Conservation (phyloP, 2,888 invertebrate species). For the Drosophila meridionalis region DNA sequence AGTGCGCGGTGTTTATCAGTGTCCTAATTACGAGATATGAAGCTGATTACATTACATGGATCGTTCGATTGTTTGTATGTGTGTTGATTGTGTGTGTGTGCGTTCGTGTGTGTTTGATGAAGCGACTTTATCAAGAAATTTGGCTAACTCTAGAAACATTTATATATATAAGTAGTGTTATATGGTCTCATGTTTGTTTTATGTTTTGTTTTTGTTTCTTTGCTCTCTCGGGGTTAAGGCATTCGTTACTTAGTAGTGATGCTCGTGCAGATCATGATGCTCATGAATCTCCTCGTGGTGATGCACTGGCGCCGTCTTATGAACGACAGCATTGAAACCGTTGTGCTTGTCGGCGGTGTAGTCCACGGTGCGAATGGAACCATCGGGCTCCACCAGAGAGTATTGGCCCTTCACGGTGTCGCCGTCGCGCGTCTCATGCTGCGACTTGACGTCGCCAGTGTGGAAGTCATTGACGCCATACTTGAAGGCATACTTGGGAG, state of each 20-base stretch:
- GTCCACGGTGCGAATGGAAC: constrained; percentile 88
- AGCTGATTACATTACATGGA: constrained; percentile 72
- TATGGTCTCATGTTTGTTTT: constrained; percentile 35
- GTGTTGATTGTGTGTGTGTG: constrained; percentile 3
- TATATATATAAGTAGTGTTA: constrained; percentile 20
- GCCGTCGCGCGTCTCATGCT: constrained; percentile 88
- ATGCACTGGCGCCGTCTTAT: constrained; percentile 85
- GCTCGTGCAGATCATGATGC: constrained; percentile 55
- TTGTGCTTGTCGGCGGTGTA: constrained; percentile 85
- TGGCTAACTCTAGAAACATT: constrained; percentile 72
- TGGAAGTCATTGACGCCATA: constrained; percentile 87
- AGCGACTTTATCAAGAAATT: constrained; percentile 60
- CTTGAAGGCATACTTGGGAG: constrained; percentile 87
- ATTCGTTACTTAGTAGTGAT: constrained; percentile 60
- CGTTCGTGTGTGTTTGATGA: constrained; percentile 32
- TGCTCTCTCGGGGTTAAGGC: background rate
- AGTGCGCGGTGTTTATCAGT: constrained; percentile 56
- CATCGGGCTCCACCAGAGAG: constrained; percentile 90
- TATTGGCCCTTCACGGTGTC: constrained; percentile 89
- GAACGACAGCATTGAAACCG: constrained; percentile 85
- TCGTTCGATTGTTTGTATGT: constrained; percentile 51
- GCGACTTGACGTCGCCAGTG: constrained; percentile 88
- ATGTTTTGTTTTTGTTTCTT: background rate
- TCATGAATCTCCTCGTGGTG: constrained; percentile 79
- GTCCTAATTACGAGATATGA: constrained; percentile 80